phyloP scores from a whole-genome alignment of 2,113 vertebrate genomes.

The Hemicordylus capensis region DNA sequence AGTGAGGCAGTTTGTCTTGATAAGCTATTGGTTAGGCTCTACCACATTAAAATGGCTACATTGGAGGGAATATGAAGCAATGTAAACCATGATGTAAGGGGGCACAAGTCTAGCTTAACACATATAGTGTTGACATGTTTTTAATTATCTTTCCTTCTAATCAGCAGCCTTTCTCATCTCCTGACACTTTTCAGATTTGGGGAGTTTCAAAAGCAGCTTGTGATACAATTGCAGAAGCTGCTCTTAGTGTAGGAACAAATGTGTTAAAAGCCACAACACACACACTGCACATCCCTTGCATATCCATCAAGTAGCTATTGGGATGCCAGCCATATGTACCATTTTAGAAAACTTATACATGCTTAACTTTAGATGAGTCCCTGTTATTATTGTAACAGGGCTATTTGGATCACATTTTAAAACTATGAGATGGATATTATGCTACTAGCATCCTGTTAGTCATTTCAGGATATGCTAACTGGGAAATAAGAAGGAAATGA shows the following conservation, averaged over 20 bases:
- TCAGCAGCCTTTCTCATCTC: too few relatives aligned
- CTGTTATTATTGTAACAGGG: background rate
- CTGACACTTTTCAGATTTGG: background rate
- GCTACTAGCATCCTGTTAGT: background rate
- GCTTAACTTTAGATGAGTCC: background rate
- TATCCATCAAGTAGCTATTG: background rate
- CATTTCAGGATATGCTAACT: slow-evolving; percentile 41
- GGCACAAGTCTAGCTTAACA: background rate
- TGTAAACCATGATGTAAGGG: background rate
- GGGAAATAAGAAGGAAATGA: slow-evolving; percentile 38
- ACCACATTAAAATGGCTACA: too few relatives aligned
- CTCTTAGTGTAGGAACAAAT: background rate
- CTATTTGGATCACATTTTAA: background rate
- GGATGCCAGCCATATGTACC: background rate
- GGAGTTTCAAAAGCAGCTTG: background rate
- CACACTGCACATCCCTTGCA: too few relatives aligned
- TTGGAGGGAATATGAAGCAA: background rate
- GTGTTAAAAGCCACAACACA: background rate
- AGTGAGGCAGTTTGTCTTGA: background rate
- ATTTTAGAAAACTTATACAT: background rate
- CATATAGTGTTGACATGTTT: too few relatives aligned
- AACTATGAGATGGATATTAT: background rate
- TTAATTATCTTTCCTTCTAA: too few relatives aligned
- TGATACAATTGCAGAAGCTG: background rate
- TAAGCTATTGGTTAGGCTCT: background rate